Conservation (phyloP, 2,888 invertebrate species). For the Lingula anatina region DNA sequence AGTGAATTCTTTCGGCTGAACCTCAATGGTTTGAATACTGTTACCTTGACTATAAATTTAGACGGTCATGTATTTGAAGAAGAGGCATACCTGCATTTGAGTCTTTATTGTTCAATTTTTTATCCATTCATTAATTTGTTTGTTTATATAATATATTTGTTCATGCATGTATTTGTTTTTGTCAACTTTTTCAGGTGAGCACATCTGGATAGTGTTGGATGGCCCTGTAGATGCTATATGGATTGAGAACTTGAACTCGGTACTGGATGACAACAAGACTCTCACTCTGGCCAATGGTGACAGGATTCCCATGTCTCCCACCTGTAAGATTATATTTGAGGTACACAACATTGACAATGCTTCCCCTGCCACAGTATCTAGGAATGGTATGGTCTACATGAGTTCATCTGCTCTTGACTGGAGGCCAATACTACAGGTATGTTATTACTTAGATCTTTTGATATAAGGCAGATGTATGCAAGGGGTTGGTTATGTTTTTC, state of each 20-base stretch:
- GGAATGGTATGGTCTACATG: slow-evolving; percentile 88
- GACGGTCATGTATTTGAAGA: no score
- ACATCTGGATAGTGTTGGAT: slow-evolving; percentile 66
- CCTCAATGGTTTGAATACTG: no score
- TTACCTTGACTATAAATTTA: no score
- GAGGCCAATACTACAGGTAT: slow-evolving; percentile 59
- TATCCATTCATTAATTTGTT: no score
- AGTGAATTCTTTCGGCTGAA: no score
- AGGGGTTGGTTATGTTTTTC: not conserved
- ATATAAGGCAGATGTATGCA: not conserved
- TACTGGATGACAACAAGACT: slow-evolving; percentile 85
- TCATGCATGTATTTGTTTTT: not conserved
- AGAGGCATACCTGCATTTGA: no score
- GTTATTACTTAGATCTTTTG: no score
- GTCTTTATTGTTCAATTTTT: no score
- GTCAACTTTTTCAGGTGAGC: slow-evolving; percentile 57
- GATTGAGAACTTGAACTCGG: slow-evolving; percentile 90
- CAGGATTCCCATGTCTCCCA: slow-evolving; percentile 83
- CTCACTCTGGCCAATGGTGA: slow-evolving; percentile 86
- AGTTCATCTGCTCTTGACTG: slow-evolving; percentile 81
- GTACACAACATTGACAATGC: slow-evolving; percentile 83
- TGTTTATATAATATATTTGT: no score
- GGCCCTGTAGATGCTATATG: slow-evolving; percentile 91
- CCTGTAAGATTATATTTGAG: slow-evolving; percentile 81
- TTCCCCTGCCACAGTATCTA: slow-evolving; percentile 83